Conservation (phyloP, 2,113 vertebrate genomes). For the Elgaria multicarinata region DNA sequence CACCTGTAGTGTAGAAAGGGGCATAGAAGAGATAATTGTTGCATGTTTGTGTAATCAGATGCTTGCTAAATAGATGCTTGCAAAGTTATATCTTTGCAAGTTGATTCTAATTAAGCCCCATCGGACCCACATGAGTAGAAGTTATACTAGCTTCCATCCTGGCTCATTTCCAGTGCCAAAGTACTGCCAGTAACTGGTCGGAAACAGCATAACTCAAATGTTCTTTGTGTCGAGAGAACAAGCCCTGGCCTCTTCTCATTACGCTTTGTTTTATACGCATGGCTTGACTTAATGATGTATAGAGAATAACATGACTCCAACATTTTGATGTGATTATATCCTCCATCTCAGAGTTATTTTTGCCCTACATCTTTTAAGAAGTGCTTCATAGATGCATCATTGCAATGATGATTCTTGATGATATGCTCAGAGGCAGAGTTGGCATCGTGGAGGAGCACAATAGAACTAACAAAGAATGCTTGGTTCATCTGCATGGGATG, state of each 20-base stretch:
- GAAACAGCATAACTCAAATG: constrained; percentile 4
- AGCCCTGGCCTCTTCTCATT: constrained; percentile 1
- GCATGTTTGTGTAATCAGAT: too few relatives aligned
- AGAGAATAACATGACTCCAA: constrained; percentile 15
- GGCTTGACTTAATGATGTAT: not conserved
- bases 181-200: not conserved
- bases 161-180: not conserved
- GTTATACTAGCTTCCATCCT: not conserved
- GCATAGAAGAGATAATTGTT: too few relatives aligned
- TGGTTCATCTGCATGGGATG: not conserved
- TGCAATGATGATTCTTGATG: not conserved
- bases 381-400: not conserved
- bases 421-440: not conserved
- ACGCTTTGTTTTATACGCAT: not conserved
- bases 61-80: too few relatives aligned
- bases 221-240: not conserved
- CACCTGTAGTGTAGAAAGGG: too few relatives aligned
- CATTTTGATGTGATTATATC: not conserved
- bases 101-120: too few relatives aligned
- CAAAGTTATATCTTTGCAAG: too few relatives aligned
- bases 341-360: constrained; percentile 6
- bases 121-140: too few relatives aligned
- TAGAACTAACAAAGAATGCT: not conserved
- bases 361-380: not conserved
- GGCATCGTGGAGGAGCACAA: not conserved